A percentile compares a stretch with the other conserved stretches of the same genome.
phyloP scores from a whole-genome alignment of 2,888 invertebrate species.

The Neoscelio sp. region DNA sequence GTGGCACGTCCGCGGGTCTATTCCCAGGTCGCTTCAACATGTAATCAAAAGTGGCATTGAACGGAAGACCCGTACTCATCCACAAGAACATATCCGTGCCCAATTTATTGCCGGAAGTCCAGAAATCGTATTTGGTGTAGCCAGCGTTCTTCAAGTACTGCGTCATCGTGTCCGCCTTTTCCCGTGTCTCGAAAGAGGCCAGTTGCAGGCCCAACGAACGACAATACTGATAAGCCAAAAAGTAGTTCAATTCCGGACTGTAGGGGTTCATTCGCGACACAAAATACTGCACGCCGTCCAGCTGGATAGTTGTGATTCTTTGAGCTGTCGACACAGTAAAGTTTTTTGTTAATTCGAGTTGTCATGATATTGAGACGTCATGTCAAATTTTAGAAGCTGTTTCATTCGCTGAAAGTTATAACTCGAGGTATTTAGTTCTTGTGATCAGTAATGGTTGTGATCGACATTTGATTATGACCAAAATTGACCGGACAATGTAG shows the following conservation, averaged over 20 bases:
- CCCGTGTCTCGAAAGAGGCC: conserved; percentile 93
- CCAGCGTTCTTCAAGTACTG: conserved; percentile 93
- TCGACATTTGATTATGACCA: too few relatives aligned
- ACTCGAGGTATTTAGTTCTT: too few relatives aligned
- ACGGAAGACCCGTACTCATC: conserved; percentile 95
- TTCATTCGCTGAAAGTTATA: too few relatives aligned
- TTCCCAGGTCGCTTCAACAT: conserved; percentile 86
- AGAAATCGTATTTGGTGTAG: conserved; percentile 93
- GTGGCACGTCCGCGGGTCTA: conserved; percentile 86
- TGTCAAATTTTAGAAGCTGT: too few relatives aligned
- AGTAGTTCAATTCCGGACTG: conserved; percentile 93
- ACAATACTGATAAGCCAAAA: conserved; percentile 94
- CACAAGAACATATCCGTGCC: conserved; percentile 95
- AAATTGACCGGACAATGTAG: too few relatives aligned
- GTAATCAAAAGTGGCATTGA: conserved; percentile 95
- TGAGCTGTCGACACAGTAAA: conserved; percentile 86
- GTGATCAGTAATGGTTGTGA: too few relatives aligned
- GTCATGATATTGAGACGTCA: too few relatives aligned
- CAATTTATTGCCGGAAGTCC: conserved; percentile 94
- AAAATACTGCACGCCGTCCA: conserved; percentile 94
- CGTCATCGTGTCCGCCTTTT: conserved; percentile 93
- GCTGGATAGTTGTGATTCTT: conserved; percentile 93
- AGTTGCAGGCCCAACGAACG: conserved; percentile 93
- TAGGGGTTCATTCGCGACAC: conserved; percentile 95
- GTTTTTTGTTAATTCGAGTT: conserved; percentile 5